Evolutionary conservation across 2,113 vertebrate species (phyloP).

Genomic region (Cathartes aura): DNA sequence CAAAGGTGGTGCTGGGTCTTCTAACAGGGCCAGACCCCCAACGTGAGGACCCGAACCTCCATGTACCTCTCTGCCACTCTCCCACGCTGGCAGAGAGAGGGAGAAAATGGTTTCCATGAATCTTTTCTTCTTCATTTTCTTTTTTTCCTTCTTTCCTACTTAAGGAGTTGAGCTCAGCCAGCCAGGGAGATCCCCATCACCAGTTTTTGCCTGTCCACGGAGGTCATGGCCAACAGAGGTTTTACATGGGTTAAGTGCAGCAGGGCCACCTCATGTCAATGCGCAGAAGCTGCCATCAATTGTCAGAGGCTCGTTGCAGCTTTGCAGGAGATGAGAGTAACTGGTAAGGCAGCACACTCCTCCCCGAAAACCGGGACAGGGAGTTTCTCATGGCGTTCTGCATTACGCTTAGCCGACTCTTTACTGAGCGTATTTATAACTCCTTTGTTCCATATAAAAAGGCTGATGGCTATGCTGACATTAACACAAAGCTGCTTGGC

Average conservation of each 20-base stretch:
- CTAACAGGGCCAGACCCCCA: background rate
- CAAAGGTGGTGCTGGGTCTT: background rate
- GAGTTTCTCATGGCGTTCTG: background rate
- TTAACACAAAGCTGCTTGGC: conserved; percentile 8
- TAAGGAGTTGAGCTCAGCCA: background rate
- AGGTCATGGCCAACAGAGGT: background rate
- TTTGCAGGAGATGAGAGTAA: background rate
- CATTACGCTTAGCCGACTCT: background rate
- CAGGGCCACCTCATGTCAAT: background rate
- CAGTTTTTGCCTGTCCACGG: background rate
- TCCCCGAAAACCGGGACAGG: background rate
- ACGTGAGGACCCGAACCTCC: background rate
- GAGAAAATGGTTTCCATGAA: rapidly evolving
- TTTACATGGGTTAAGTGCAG: background rate
- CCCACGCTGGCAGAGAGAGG: background rate
- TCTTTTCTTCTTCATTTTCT: no score
- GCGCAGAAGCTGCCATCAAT: rapidly evolving
- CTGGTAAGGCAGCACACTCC: background rate
- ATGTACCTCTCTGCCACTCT: background rate
- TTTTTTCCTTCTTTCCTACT: no score
- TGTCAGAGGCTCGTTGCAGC: background rate
- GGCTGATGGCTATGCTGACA: conserved; percentile 17
- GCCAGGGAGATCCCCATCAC: background rate
- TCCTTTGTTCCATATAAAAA: background rate
- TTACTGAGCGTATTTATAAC: background rate